Evolutionary conservation across 2,888 invertebrate species (phyloP).

Genomic region (Drosophila kambysellisi): DNA sequence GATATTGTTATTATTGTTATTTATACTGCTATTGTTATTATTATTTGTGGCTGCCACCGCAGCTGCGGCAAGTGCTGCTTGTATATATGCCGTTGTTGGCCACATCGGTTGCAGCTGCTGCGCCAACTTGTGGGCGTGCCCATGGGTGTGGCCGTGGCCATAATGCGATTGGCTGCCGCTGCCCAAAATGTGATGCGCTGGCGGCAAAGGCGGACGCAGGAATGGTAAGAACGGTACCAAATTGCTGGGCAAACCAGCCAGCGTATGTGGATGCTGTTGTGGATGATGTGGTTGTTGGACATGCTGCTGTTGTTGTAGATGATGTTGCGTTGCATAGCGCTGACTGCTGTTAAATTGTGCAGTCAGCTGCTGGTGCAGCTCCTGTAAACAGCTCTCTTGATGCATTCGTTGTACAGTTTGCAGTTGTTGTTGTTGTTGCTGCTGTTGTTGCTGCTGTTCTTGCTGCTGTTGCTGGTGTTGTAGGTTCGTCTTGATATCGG

Average conservation of each 20-base stretch:
- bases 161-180: constrained; percentile 66
- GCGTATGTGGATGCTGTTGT: constrained; percentile 14
- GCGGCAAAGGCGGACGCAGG: constrained; percentile 77
- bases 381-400: constrained; percentile 81
- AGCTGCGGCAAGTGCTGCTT: constrained; percentile 83
- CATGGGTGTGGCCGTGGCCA: constrained; percentile 22
- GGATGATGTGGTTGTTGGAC: constrained; percentile 18
- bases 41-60: constrained; percentile 65
- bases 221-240: constrained; percentile 83
- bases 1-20: constrained; percentile 42
- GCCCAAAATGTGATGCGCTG: constrained; percentile 40
- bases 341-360: constrained; percentile 71
- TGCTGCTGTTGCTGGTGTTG: constrained; percentile 65
- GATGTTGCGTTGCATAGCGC: constrained; percentile 41
- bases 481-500: constrained; percentile 75
- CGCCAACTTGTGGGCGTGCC: constrained; percentile 68
- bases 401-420: constrained; percentile 75
- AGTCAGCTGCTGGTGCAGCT: constrained; percentile 82
- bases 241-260: constrained; percentile 41
- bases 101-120: constrained; percentile 84
- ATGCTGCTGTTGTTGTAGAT: constrained; percentile 18
- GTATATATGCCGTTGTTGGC: constrained; percentile 89
- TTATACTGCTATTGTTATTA: constrained; percentile 37
- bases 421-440: constrained; percentile 79
- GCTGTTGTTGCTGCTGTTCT: constrained; percentile 72